Evolutionary conservation across 1,140 invertebrate genomes (phyloP).

Genomic region (Drosophila nigrodunni): DNA sequence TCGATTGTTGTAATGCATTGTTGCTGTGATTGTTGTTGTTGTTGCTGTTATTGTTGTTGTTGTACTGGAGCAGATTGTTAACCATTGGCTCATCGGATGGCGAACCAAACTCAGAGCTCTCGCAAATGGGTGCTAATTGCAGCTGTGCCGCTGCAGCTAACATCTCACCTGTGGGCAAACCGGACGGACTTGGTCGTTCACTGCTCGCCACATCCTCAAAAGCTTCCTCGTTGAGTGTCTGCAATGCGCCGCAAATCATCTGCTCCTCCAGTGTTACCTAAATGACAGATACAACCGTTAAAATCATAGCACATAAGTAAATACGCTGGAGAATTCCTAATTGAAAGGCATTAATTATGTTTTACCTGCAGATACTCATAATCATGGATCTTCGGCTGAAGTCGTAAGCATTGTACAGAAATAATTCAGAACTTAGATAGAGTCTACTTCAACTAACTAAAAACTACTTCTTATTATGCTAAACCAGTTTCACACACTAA

Average conservation of each 20-base stretch:
- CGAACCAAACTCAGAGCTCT: constrained; percentile 83
- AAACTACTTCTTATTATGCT: too few relatives aligned
- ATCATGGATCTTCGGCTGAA: constrained; percentile 83
- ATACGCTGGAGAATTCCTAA: too few relatives aligned
- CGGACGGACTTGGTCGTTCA: constrained; percentile 85
- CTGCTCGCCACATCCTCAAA: constrained; percentile 92
- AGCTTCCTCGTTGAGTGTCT: constrained; percentile 96
- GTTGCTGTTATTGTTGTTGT: constrained; percentile 48
- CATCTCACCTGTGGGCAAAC: constrained; percentile 85
- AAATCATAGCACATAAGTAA: not conserved
- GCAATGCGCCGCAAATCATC: constrained; percentile 96
- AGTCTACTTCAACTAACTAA: not conserved
- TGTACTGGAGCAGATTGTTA: constrained; percentile 54
- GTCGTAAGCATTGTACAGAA: constrained; percentile 30
- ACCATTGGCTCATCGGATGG: constrained; percentile 75
- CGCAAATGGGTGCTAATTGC: constrained; percentile 84
- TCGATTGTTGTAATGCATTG: constrained; percentile 48
- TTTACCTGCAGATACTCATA: constrained; percentile 84
- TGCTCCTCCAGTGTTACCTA: constrained; percentile 96
- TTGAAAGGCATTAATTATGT: not conserved
- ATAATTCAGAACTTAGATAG: constrained; percentile 5
- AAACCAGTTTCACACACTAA: constrained; percentile 20
- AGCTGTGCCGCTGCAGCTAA: constrained; percentile 82
- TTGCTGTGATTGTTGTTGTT: constrained; percentile 41
- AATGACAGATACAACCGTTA: not conserved